Conservation (phyloP, 2,113 vertebrate genomes). For the Chamaetylas fuelleborni region DNA sequence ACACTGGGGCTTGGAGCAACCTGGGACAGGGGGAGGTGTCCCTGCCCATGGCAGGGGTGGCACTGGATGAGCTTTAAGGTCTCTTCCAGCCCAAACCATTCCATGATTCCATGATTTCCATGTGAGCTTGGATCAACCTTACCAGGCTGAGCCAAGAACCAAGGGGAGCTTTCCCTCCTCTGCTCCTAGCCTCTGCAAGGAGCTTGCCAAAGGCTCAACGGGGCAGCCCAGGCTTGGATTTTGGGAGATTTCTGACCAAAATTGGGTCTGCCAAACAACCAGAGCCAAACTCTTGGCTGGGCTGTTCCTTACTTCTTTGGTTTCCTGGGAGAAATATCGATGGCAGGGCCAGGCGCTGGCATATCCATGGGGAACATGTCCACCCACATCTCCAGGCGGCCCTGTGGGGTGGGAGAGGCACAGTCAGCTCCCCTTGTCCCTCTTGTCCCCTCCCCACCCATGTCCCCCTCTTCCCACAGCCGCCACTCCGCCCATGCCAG, state of each 20-base stretch:
- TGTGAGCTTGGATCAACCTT: rapidly evolving
- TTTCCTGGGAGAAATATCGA: slow-evolving; percentile 94
- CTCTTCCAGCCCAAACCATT: not conserved
- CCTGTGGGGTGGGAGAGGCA: slow-evolving; percentile 71
- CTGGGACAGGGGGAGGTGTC: rapidly evolving
- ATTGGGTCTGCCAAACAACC: not conserved
- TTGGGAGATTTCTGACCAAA: not conserved
- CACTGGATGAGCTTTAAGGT: not conserved
- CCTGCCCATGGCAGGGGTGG: not conserved
- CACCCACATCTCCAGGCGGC: slow-evolving; percentile 97
- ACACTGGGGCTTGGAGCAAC: not conserved
- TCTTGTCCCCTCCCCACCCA: not conserved
- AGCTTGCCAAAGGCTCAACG: not conserved
- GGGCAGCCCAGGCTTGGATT: not conserved
- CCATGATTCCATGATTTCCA: not conserved
- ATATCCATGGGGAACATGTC: slow-evolving; percentile 98
- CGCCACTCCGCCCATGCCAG: rapidly evolving
- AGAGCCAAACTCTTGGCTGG: not conserved
- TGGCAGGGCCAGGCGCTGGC: slow-evolving; percentile 88
- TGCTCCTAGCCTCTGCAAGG: not conserved
- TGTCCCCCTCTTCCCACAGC: not conserved
- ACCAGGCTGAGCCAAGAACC: not conserved
- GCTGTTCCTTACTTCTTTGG: slow-evolving; percentile 87
- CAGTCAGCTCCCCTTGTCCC: not conserved
- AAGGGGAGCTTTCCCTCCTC: not conserved